Conservation (phyloP, 2,797 vertebrate genomes). For the Enteromius argenteus region DNA sequence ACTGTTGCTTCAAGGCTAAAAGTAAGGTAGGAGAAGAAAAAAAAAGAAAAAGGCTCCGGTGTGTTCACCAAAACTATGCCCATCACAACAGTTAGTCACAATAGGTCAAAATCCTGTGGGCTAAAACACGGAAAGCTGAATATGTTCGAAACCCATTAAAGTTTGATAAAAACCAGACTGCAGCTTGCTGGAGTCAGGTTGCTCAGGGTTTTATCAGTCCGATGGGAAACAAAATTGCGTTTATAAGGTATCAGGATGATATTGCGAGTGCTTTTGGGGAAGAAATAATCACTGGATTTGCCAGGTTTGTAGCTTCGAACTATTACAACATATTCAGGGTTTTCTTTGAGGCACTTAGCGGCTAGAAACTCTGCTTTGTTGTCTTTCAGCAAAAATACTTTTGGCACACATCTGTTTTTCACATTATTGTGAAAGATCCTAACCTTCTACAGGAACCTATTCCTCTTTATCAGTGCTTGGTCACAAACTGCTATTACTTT, state of each 20-base stretch:
- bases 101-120: constrained; percentile 15
- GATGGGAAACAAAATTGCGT: neutral
- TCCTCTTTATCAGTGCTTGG: neutral
- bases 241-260: constrained; percentile 26
- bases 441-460: neutral
- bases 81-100: constrained; percentile 7
- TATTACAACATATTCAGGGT: neutral
- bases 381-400: neutral
- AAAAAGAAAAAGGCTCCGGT: neutral
- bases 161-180: constrained; percentile 6
- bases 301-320: neutral
- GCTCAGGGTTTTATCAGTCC: constrained; percentile 24
- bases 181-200: constrained; percentile 13
- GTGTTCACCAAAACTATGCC: neutral
- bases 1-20: constrained; percentile 30
- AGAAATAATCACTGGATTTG: constrained; percentile 14
- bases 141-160: constrained; percentile 9
- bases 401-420: too few species aligned
- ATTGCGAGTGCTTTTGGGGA: neutral
- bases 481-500: neutral
- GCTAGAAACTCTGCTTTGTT: neutral
- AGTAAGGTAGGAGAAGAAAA: neutral
- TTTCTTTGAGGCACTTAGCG: constrained; percentile 4
- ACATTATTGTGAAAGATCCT: neutral
- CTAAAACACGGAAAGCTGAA: constrained; percentile 13